These are phyloP conservation scores for Lampris incognitus DNA, from an alignment of 2,113 vertebrate species.

Conservation along the genomic window DNA sequence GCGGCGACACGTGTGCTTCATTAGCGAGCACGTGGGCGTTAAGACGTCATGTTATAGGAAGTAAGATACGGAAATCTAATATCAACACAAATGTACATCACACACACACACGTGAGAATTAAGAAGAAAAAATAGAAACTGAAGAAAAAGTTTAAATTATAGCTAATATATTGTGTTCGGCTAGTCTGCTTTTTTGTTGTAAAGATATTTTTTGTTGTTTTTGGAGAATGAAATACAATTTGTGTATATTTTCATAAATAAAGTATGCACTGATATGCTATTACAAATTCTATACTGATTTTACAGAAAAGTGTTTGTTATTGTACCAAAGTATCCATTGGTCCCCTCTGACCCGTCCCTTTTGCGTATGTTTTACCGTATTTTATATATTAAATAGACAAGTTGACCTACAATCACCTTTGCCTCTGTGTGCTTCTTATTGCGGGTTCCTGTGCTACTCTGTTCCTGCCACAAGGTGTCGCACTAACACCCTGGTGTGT, in stretches of 20 bases:
- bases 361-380: constrained; percentile 88
- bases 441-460: accelerated
- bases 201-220: constrained; percentile 83
- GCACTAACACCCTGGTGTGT: neutral
- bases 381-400: constrained; percentile 91
- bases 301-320: constrained; percentile 94
- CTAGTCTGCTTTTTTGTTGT: constrained; percentile 91
- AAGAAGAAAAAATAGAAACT: constrained; percentile 73
- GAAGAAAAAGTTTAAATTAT: constrained; percentile 83
- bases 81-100: constrained; percentile 87
- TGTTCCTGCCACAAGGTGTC: constrained; percentile 48
- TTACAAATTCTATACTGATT: constrained; percentile 93
- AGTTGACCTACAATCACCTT: constrained; percentile 81
- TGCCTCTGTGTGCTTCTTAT: constrained; percentile 44
- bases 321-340: constrained; percentile 93
- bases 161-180: constrained; percentile 97
- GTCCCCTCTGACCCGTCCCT: constrained; percentile 83
- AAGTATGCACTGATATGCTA: constrained; percentile 97
- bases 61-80: constrained; percentile 80
- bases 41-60: constrained; percentile 81
- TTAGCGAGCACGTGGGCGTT: constrained; percentile 81
- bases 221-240: constrained; percentile 94
- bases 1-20: constrained; percentile 87
- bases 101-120: constrained; percentile 72
- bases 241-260: constrained; percentile 98